Base-by-base conservation (phyloP, 2,797 vertebrate species). In the Xenentodon cancila region DNA sequence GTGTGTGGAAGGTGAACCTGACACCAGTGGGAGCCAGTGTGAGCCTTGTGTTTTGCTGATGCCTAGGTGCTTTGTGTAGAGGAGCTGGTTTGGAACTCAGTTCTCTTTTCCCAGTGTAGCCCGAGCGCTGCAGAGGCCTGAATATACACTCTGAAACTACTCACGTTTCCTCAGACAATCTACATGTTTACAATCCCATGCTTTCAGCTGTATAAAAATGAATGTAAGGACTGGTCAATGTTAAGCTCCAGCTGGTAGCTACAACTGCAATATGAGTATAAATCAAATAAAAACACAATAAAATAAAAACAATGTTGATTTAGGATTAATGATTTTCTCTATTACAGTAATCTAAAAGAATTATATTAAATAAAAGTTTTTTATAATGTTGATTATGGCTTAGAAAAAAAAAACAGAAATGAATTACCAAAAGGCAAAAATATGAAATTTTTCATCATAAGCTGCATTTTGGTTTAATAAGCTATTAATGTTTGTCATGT, bases 61-160 rank as follows among this genome's bases (percentile, higher is more conserved):
- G 75, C 69, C 53, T 43, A 53, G 46, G 68, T 68, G 77, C 77
- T 89, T 87, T 86, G 85, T 87, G 76, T 25, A 55, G 71, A 85
- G 68, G 77, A 87, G 70, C 73, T 88, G 86, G 74, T 77, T 85
- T 80, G 81, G 89, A 88, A 86, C 84, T 73, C 62, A 71, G 73
- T 68, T 79, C 63, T 75, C 60, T 73, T 77, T 60, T 65, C 57
- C 34, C 45, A 9, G 5, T 71, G 81, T 61, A 76, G 73, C 59
- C 66, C 34, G 69, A 81, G 75, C 74, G 59, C 55, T 51, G 64
- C 37, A 68, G 73, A 85, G 52, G 77, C 22, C 65, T 68, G 61
- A 68, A 77, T 32, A 76, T 3, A 37, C 66, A 68, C 75, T 72
- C 58, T 59, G 70, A 69, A 52, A 53, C 56, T 43, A 16, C 83